Evolutionary conservation across 2,888 invertebrate species (phyloP).

Genomic region (Baronia brevicornis): DNA sequence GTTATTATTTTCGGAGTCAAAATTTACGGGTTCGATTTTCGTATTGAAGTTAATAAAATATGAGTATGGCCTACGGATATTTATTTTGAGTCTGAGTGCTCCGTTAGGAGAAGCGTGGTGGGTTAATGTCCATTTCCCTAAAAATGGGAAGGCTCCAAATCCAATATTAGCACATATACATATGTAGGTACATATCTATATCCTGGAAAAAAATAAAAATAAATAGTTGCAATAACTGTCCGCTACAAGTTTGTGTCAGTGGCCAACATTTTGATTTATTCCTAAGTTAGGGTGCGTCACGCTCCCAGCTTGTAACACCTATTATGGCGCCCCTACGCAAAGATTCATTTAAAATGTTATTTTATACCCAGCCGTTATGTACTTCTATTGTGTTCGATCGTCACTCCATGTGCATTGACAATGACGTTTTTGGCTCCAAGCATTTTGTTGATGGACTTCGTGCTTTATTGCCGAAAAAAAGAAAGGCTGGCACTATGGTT

Average conservation of each 20-base stretch:
- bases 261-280: constrained; percentile 53
- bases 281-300: constrained; percentile 53
- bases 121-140: no score
- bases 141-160: no score
- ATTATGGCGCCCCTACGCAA: constrained; percentile 65
- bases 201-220: background rate
- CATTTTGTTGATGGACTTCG: constrained; percentile 27
- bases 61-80: no score
- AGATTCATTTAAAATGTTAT: constrained; percentile 76
- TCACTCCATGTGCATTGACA: constrained; percentile 43
- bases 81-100: no score
- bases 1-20: no score
- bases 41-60: no score
- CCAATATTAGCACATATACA: no score
- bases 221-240: constrained; percentile 24
- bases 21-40: no score
- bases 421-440: constrained; percentile 8
- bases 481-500: constrained; percentile 22
- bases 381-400: constrained; percentile 53
- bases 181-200: no score
- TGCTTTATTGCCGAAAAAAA: constrained; percentile 27
- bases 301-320: constrained; percentile 55
- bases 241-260: constrained; percentile 29
- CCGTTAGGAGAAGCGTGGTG: no score
- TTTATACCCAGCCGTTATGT: constrained; percentile 65